phyloP scores from a whole-genome alignment of 2,888 invertebrate species.

The Lasioglossum vierecki region DNA sequence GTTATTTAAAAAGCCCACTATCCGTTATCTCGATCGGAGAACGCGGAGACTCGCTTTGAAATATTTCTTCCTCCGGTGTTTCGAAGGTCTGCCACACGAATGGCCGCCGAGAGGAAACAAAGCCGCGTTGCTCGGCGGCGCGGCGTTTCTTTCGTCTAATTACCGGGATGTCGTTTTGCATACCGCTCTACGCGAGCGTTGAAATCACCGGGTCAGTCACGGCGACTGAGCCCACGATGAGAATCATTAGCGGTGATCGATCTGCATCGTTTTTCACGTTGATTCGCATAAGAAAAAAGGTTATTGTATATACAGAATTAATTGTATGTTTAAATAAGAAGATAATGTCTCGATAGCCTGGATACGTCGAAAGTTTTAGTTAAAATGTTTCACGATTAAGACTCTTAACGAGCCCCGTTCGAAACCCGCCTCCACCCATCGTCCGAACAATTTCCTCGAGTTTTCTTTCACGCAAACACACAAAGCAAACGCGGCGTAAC shows the following conservation, averaged over 20 bases:
- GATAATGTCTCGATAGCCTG: background rate
- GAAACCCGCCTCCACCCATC: background rate
- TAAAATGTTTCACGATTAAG: background rate
- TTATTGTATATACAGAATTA: background rate
- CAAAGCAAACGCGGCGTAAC: background rate
- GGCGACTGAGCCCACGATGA: background rate
- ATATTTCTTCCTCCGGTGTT: slow-evolving; percentile 69
- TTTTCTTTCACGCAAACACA: background rate
- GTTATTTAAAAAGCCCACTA: slow-evolving; percentile 75
- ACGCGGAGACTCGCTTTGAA: slow-evolving; percentile 67
- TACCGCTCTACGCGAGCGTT: slow-evolving; percentile 1
- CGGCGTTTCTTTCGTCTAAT: slow-evolving; percentile 34
- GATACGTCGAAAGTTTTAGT: background rate
- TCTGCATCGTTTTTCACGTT: background rate
- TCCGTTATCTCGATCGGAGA: slow-evolving; percentile 74
- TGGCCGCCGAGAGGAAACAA: slow-evolving; percentile 47
- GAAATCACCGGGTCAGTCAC: slow-evolving; percentile 8
- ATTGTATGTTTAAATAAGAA: background rate
- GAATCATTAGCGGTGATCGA: background rate
- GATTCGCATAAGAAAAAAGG: background rate
- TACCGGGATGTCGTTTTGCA: slow-evolving; percentile 26
- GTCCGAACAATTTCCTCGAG: background rate
- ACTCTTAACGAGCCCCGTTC: background rate
- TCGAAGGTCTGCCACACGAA: slow-evolving; percentile 57
- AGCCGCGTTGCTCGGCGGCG: slow-evolving; percentile 17